Conservation (phyloP, 1,140 invertebrate genomes). For the Drosophila guanche region DNA sequence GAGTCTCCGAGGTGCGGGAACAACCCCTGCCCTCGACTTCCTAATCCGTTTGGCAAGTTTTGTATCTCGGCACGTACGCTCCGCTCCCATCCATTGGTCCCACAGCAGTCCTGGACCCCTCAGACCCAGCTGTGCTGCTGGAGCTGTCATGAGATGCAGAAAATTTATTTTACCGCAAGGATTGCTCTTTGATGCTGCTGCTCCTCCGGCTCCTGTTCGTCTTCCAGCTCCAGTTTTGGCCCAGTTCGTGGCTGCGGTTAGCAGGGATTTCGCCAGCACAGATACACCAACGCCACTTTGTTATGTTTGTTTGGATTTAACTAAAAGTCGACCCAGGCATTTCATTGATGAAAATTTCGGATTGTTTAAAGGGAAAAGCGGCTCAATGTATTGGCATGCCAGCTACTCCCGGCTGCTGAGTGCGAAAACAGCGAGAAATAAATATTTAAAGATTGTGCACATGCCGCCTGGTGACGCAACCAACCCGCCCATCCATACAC, state of each 20-base stretch:
- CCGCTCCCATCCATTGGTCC: slow-evolving; percentile 12
- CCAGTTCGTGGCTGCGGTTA: not conserved
- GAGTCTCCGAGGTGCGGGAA: slow-evolving; percentile 6
- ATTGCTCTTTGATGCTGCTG: slow-evolving; percentile 49
- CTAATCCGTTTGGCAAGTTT: slow-evolving; percentile 70
- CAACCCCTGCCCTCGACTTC: slow-evolving; percentile 36
- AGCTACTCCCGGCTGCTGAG: too few relatives aligned
- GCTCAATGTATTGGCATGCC: slow-evolving; percentile 44
- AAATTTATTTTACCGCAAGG: slow-evolving; percentile 80
- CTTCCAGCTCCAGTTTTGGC: slow-evolving; percentile 50
- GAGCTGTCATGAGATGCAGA: slow-evolving; percentile 67
- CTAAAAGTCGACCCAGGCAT: slow-evolving; percentile 51
- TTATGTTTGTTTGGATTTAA: slow-evolving; percentile 66
- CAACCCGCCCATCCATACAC: not conserved
- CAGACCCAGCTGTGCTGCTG: slow-evolving; percentile 32
- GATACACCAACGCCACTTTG: slow-evolving; percentile 38
- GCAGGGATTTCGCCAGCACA: slow-evolving; percentile 8
- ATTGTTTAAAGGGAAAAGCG: slow-evolving; percentile 48
- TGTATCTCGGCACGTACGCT: slow-evolving; percentile 71
- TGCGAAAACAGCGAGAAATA: slow-evolving; percentile 47
- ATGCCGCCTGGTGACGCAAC: slow-evolving; percentile 71
- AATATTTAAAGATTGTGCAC: slow-evolving; percentile 75
- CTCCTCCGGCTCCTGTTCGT: slow-evolving; percentile 21
- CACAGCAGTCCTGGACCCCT: slow-evolving; percentile 31
- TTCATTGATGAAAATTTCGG: slow-evolving; percentile 69